Conservation (phyloP, 2,888 invertebrate species). For the Seira musarum region DNA sequence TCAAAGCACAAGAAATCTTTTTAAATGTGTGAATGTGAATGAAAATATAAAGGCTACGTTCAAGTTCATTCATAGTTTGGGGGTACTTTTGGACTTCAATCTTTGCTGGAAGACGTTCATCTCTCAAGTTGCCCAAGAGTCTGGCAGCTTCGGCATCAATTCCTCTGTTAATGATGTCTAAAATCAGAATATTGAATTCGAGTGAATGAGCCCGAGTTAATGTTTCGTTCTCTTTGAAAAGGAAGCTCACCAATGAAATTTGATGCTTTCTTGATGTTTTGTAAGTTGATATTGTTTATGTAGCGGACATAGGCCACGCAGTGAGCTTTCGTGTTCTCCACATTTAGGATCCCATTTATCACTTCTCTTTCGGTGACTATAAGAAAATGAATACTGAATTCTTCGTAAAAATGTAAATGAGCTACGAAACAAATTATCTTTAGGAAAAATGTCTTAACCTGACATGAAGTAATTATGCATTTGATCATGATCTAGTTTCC, state of each 20-base stretch:
- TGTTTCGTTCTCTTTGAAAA: too few species aligned
- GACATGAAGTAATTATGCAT: conserved; percentile 99
- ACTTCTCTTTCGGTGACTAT: conserved; percentile 98
- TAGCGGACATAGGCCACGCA: conserved; percentile 90
- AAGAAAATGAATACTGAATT: background rate
- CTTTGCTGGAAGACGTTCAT: conserved; percentile 90
- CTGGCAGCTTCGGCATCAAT: conserved; percentile 95
- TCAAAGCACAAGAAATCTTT: background rate
- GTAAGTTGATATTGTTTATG: conserved; percentile 97
- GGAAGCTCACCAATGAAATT: conserved; percentile 97
- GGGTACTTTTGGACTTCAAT: conserved; percentile 90
- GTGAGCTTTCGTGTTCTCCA: conserved; percentile 95
- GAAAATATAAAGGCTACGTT: too few species aligned
- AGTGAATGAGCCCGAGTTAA: too few species aligned
- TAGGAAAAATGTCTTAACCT: too few species aligned
- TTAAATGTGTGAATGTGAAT: conserved; percentile 28
- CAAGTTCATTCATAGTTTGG: background rate
- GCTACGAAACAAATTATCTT: too few species aligned
- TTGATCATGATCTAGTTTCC: conserved; percentile 90
- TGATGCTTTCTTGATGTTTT: conserved; percentile 93
- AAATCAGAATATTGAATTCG: too few species aligned
- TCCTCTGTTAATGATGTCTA: conserved; percentile 92
- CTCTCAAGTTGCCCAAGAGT: conserved; percentile 88
- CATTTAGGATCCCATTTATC: conserved; percentile 93
- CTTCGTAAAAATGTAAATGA: background rate